A percentile compares a stretch with the other conserved stretches of the same genome.
Evolutionary conservation across 2,888 invertebrate genomes (phyloP).

Genomic region (Trypoxylon attenuatum): DNA sequence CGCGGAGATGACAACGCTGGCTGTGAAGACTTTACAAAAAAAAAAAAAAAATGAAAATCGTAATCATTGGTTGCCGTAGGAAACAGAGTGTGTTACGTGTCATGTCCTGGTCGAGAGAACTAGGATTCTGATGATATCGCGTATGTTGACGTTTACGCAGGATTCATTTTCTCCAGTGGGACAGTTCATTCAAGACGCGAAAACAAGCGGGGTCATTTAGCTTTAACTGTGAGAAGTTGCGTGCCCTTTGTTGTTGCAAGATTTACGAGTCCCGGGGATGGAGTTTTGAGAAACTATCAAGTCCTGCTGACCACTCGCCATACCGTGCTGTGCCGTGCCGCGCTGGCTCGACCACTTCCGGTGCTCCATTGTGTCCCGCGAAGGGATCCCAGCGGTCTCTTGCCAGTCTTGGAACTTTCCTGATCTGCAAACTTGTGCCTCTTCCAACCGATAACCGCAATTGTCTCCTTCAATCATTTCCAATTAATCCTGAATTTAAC

Average conservation of each 20-base stretch:
- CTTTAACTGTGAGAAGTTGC: too few relatives aligned
- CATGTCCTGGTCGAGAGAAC: too few relatives aligned
- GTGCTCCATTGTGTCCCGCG: conserved; percentile 41
- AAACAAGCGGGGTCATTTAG: too few relatives aligned
- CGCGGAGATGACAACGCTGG: neutral
- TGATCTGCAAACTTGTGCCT: conserved; percentile 27
- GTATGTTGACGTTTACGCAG: too few relatives aligned
- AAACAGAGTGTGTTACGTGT: too few relatives aligned
- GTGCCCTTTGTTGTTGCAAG: conserved; percentile 3
- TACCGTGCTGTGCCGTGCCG: too few relatives aligned
- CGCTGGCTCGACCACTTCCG: conserved; percentile 47
- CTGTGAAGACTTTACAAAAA: too few relatives aligned
- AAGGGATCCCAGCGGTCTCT: conserved; percentile 22
- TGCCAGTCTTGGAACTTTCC: conserved; percentile 36
- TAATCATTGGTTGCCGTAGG: too few relatives aligned
- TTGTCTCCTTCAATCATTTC: conserved; percentile 45
- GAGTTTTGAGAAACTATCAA: conserved; percentile 54
- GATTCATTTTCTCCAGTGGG: too few relatives aligned
- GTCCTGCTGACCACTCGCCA: conserved; percentile 53
- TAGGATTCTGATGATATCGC: too few relatives aligned
- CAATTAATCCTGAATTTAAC: conserved; percentile 20
- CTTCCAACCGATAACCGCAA: conserved; percentile 35
- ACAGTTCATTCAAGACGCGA: too few relatives aligned
- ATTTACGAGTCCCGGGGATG: conserved; percentile 44
- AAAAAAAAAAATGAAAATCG: too few relatives aligned